A percentile compares a stretch with the other conserved stretches of the same genome.
Conservation (phyloP, 2,113 vertebrate genomes). For the Phrynosoma platyrhinos region DNA sequence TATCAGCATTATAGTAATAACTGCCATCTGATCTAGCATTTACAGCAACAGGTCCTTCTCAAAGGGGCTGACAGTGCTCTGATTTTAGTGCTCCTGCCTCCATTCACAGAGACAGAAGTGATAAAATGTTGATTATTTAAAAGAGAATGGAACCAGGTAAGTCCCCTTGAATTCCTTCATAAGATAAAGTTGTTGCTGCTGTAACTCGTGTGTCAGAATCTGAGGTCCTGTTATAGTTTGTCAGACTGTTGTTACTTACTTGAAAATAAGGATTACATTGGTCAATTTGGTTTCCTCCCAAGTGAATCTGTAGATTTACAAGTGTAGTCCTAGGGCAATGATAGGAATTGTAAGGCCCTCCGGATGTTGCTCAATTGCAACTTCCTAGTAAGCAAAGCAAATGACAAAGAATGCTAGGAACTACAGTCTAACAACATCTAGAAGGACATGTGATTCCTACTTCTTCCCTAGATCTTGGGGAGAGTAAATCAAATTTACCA, state of each 20-base stretch:
- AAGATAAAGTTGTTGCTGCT: background rate
- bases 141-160: background rate
- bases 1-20: background rate
- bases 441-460: too few relatives aligned
- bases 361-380: too few relatives aligned
- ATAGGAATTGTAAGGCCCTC: too few relatives aligned
- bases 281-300: background rate
- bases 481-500: too few relatives aligned
- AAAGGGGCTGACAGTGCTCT: background rate
- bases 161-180: background rate
- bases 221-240: background rate
- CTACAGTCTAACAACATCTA: too few relatives aligned
- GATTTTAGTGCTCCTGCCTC: background rate
- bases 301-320: background rate
- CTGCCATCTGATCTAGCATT: slow-evolving; percentile 12
- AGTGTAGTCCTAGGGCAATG: too few relatives aligned
- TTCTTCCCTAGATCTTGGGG: too few relatives aligned
- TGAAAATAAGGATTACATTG: background rate
- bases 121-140: background rate
- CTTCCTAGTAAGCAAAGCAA: too few relatives aligned
- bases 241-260: background rate
- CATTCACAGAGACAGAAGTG: background rate
- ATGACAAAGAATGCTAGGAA: too few relatives aligned
- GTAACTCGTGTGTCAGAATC: background rate
- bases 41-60: background rate